phyloP scores from a whole-genome alignment of 2,113 vertebrate genomes.

The Platanista minor region DNA sequence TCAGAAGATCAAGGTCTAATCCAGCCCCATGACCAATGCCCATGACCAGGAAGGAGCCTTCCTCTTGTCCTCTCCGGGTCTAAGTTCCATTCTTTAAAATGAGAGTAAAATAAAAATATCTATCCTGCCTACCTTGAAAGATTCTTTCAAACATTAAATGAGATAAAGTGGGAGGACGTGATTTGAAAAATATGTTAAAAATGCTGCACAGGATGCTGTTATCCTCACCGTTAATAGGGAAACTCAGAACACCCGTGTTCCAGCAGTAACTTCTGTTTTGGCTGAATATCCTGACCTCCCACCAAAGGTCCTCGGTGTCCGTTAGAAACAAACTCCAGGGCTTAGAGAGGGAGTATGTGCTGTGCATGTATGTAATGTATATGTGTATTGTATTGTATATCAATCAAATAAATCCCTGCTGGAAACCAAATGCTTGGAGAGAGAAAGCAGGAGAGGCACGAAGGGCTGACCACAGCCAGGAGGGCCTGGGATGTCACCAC shows the following conservation, averaged over 20 bases:
- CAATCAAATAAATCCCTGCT: background rate
- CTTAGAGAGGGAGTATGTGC: background rate
- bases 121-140: background rate
- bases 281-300: background rate
- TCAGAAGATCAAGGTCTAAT: background rate
- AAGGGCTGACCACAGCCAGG: background rate
- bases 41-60: background rate
- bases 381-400: fast-evolving
- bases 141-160: background rate
- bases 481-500: background rate
- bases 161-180: background rate
- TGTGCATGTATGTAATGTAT: fast-evolving
- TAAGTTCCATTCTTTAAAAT: background rate
- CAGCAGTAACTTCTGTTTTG: background rate
- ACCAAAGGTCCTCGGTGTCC: background rate
- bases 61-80: background rate
- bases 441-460: background rate
- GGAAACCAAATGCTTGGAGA: background rate
- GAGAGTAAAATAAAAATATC: background rate
- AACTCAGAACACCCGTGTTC: background rate
- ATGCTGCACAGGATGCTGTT: fast-evolving
- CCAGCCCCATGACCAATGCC: too few relatives aligned
- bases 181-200: background rate
- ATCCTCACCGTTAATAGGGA: too few relatives aligned
- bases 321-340: background rate